Evolutionary conservation across 2,113 vertebrate species (phyloP).

Genomic region (Dipodomys merriami): DNA sequence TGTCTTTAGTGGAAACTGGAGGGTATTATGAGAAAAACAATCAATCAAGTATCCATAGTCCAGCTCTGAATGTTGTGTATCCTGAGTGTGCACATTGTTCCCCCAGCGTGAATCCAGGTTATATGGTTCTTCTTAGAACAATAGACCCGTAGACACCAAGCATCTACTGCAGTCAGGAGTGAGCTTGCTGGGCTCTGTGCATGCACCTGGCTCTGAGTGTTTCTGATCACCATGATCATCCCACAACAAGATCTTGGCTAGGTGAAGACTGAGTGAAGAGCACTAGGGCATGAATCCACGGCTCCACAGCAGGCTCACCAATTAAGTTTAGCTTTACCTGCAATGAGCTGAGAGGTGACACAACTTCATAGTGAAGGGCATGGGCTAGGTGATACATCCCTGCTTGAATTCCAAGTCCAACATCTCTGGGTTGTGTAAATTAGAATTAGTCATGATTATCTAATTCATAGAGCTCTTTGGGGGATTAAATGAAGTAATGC

Average conservation of each 20-base stretch:
- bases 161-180: background rate
- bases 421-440: conserved; percentile 25
- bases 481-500: conserved; percentile 66
- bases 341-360: background rate
- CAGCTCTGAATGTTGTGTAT: too few relatives aligned
- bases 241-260: background rate
- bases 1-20: too few relatives aligned
- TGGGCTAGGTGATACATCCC: background rate
- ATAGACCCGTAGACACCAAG: too few relatives aligned
- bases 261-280: too few relatives aligned
- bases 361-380: conserved; percentile 1
- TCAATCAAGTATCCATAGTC: too few relatives aligned
- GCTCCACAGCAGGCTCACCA: background rate
- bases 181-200: background rate
- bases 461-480: conserved; percentile 50
- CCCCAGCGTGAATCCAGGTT: too few relatives aligned
- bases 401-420: conserved; percentile 51
- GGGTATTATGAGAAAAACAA: too few relatives aligned
- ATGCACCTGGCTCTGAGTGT: background rate
- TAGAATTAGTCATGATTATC: conserved; percentile 24
- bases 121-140: too few relatives aligned
- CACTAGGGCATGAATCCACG: background rate
- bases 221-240: background rate
- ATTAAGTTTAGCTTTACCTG: background rate
- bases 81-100: too few relatives aligned